Evolutionary conservation across 2,113 vertebrate species (phyloP), one percentile per base, ranked within the genome.

Genomic region (Gasterosteus aculeatus): DNA sequence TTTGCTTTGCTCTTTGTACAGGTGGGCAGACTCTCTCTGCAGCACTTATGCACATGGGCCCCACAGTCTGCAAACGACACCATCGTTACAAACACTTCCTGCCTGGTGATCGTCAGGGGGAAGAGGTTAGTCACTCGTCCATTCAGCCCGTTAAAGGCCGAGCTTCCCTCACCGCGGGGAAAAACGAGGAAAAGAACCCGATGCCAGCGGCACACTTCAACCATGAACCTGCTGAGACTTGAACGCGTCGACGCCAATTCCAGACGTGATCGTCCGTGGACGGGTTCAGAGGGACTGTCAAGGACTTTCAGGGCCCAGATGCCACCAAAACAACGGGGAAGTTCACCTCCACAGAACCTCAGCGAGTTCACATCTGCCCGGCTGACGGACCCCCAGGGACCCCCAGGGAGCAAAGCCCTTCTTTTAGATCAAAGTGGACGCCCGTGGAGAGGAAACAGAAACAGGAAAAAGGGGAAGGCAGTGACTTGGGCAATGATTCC

Each of bases 1-100:
- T 96, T 96, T 92, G 94, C 93, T 92, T 94, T 97, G 85, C 94
- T 92, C 78, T 95, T 96, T 72, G 93, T 85, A 87, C 96, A 97
- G 69, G 92, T 86, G 62, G 89, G 80, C 68, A 95, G 84, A 71
- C 71, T 94, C 77, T 97, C 96, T 89, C 94, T 94, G 81, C 96
- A 97, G 90, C 92, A 86, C 90, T 96, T 97, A 83, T 97, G 96
- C 78, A 97, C 94, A 56, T 96, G 91, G 64, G 91, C 91, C 75
- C 92, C 86, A 74, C 96, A 97, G 83, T 90, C 96, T 97, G 92
- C 33, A 78, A 78, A 53, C 54, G 81, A 63, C 39, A 63, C 3
- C 14, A 31, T 57, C 2, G 35, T 26, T 39, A 73, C 9, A 35
- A 49, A 49, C 2, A 59, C 57, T 6, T 19, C 14, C 6, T n/a